A percentile compares a stretch with the other conserved stretches of the same genome.
phyloP scores from a whole-genome alignment of 2,888 invertebrate species.

The Clunio marinus region DNA sequence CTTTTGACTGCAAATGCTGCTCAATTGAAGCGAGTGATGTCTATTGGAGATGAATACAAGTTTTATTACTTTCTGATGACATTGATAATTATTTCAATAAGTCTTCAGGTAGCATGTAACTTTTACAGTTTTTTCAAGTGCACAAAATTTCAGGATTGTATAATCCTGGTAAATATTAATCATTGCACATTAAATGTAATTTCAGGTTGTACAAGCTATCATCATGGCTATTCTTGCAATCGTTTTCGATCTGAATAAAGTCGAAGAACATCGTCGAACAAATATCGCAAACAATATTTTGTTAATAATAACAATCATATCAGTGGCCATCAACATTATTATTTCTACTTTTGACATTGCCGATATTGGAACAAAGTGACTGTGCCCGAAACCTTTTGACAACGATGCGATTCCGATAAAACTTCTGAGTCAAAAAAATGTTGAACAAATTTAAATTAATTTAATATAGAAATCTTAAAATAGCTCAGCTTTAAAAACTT shows the following conservation, averaged over 20 bases:
- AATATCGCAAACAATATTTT: constrained; percentile 27
- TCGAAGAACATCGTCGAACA: constrained; percentile 18
- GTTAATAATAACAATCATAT: constrained; percentile 8
- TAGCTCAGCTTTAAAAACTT: too few species aligned
- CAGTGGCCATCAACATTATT: constrained; percentile 20
- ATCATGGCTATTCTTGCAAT: constrained; percentile 33
- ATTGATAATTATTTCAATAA: constrained; percentile 24
- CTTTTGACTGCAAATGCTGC: constrained; percentile 35
- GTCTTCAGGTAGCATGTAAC: constrained; percentile 20
- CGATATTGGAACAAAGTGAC: too few species aligned
- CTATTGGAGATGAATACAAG: constrained; percentile 2
- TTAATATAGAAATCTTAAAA: too few species aligned
- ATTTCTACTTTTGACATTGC: constrained; percentile 33
- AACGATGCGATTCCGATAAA: too few species aligned
- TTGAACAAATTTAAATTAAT: too few species aligned
- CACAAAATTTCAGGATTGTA: neutral
- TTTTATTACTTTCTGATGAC: constrained; percentile 22
- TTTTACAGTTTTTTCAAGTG: neutral
- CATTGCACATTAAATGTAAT: neutral
- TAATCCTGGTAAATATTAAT: neutral
- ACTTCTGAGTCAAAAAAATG: too few species aligned
- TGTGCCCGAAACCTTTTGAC: too few species aligned
- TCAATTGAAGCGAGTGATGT: constrained; percentile 28
- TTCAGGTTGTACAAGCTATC: constrained; percentile 21
- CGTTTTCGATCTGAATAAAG: constrained; percentile 20